A percentile compares a stretch with the other conserved stretches of the same genome.
Evolutionary conservation across 2,888 invertebrate species (phyloP).

Genomic region (Athrips mouffetella): DNA sequence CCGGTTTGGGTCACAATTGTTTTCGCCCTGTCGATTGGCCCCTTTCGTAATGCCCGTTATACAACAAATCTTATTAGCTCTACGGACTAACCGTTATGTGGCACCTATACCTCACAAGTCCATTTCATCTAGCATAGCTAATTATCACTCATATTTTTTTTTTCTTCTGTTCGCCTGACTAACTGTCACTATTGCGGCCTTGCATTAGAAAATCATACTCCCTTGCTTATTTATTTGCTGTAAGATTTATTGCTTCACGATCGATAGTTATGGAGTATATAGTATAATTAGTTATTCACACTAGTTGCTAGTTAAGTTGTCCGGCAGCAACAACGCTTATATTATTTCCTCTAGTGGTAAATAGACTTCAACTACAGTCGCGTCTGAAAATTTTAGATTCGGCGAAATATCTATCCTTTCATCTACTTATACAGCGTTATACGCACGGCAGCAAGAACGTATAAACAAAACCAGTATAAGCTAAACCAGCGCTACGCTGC

Average conservation of each 20-base stretch:
- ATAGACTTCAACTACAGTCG: too few species aligned
- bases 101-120: conserved; percentile 41
- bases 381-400: too few species aligned
- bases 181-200: conserved; percentile 21
- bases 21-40: conserved; percentile 49
- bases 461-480: too few species aligned
- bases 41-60: conserved; percentile 57
- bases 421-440: too few species aligned
- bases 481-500: too few species aligned
- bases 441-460: too few species aligned
- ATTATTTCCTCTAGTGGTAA: too few species aligned
- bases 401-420: too few species aligned
- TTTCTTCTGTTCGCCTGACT: conserved; percentile 24
- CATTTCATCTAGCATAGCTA: conserved; percentile 45
- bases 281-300: conserved; percentile 6
- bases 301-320: too few species aligned
- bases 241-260: background rate
- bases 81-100: conserved; percentile 51
- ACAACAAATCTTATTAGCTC: conserved; percentile 64
- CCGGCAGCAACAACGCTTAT: background rate
- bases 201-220: conserved; percentile 16
- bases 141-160: conserved; percentile 34
- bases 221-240: conserved; percentile 7
- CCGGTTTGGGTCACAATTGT: conserved; percentile 56
- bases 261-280: background rate